Evolutionary conservation across 2,888 invertebrate species (phyloP).

Genomic region (Willowsia nigromaculata): DNA sequence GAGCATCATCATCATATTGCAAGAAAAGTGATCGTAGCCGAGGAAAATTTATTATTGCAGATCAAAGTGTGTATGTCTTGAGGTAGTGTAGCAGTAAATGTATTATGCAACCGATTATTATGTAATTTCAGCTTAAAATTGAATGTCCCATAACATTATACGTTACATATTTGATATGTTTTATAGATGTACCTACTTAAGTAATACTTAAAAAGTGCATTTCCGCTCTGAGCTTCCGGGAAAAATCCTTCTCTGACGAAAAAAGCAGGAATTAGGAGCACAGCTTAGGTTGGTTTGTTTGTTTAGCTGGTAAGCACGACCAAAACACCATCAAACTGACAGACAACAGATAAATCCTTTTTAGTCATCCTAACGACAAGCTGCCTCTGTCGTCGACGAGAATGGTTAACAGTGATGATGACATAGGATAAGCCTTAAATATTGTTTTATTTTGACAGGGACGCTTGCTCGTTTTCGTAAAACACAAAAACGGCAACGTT

Average conservation of each 20-base stretch:
- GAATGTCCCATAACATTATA: not conserved
- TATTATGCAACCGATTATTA: slow-evolving; percentile 27
- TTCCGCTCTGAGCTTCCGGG: slow-evolving; percentile 55
- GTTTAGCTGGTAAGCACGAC: no score
- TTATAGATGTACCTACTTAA: not conserved
- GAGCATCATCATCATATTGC: not conserved
- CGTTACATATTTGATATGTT: not conserved
- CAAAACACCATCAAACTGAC: no score
- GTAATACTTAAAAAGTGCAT: slow-evolving; percentile 51
- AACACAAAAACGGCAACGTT: not conserved
- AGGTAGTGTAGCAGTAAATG: not conserved
- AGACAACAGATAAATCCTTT: no score
- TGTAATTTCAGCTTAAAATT: slow-evolving; percentile 32
- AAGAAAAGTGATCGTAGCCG: not conserved
- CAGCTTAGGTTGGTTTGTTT: not conserved
- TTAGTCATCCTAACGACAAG: no score
- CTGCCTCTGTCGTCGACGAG: no score
- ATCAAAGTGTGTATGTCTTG: not conserved
- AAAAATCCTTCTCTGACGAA: not conserved
- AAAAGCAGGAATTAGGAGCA: not conserved
- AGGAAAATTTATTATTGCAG: not conserved
- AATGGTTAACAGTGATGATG: no score
- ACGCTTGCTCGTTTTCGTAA: not conserved
- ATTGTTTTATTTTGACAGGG: no score
- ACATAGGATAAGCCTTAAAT: no score